These are phyloP conservation scores for Cephalopterus ornatus DNA, from an alignment of 2,113 vertebrate species.

Conservation along the genomic window DNA sequence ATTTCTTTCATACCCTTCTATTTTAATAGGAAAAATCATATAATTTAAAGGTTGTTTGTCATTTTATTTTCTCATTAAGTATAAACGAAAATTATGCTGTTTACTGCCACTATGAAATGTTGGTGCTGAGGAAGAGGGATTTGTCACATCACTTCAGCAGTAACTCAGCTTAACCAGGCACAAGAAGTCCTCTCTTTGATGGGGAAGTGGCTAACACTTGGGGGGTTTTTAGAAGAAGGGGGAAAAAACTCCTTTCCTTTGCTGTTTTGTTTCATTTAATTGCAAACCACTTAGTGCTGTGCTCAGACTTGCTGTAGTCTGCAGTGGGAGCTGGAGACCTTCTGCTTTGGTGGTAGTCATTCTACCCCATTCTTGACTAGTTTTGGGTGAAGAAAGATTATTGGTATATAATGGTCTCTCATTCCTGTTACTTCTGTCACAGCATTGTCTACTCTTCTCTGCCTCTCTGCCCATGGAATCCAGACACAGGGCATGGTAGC, in stretches of 20 bases:
- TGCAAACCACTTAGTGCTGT: not conserved
- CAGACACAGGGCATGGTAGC: not conserved
- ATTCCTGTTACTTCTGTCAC: not conserved
- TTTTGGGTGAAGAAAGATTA: not conserved
- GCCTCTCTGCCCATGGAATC: not conserved
- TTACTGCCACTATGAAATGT: slow-evolving; percentile 20
- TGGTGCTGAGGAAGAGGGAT: not conserved
- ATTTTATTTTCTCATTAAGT: slow-evolving; percentile 3
- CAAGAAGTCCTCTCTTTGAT: not conserved
- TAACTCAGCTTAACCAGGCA: slow-evolving; percentile 9
- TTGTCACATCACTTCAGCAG: not conserved
- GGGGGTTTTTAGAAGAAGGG: not conserved
- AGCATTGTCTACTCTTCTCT: not conserved
- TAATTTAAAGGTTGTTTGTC: slow-evolving; percentile 20
- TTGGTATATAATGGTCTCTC: not conserved
- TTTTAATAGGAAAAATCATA: slow-evolving; percentile 8
- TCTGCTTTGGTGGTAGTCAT: not conserved
- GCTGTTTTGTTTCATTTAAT: not conserved
- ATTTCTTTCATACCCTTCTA: not conserved
- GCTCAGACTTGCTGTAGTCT: not conserved
- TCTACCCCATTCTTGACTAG: not conserved
- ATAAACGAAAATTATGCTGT: not conserved
- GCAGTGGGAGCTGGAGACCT: not conserved
- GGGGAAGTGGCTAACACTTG: not conserved
- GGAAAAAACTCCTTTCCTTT: accelerated